Evolutionary conservation across 2,888 invertebrate genomes (phyloP), one percentile per base, ranked within the genome.

Genomic region (Xestoiulus laeticollis): DNA sequence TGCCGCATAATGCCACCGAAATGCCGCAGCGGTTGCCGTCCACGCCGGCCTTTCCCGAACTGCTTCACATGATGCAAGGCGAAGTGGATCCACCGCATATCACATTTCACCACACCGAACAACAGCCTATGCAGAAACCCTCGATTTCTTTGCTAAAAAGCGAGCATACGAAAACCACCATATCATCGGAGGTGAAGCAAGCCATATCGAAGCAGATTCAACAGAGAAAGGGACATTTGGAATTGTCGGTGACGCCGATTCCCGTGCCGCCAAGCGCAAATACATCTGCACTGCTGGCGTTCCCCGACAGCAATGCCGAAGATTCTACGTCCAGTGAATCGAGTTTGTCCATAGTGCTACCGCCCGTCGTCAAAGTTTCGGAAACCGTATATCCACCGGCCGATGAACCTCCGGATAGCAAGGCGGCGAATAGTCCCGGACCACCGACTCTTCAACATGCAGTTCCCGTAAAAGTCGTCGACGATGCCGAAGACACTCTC

Each of bases 131-230:
- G 16, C 22, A 43, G 33, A 78, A 44, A 26, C 32, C 87, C 85
- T 85, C 87, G 30, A 6, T 12, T 87, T 59, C 87, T 14, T 30
- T 53, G 86, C 4, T 48, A n/a, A 82, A 82, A 12, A 38, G 14
- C 26, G 38, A 44, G 22, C 32, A 43, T 1, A 8, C 26, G 26
- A 44, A 68, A 83, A 30, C 44, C 19, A 87, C 88, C 48, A 89
- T 89, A 26, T 89, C 89, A 32, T 26, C 84, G 16, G 88, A 89
- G 33, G 89, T 89, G 59, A 89, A 88, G 82, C 88, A 88, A 26
- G 89, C 89, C n/a, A 88, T 89, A 59, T 88, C 89, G 10, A 86
- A 89, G 48, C 89, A 89, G 33, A 89, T 89, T 32, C 84, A 88
- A 26, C 89, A 88, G 32, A 38, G 89, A 26, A 48, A 88, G n/a